Base-by-base conservation (phyloP, 2,888 invertebrate genomes). In the Ypsolopha scabrella region DNA sequence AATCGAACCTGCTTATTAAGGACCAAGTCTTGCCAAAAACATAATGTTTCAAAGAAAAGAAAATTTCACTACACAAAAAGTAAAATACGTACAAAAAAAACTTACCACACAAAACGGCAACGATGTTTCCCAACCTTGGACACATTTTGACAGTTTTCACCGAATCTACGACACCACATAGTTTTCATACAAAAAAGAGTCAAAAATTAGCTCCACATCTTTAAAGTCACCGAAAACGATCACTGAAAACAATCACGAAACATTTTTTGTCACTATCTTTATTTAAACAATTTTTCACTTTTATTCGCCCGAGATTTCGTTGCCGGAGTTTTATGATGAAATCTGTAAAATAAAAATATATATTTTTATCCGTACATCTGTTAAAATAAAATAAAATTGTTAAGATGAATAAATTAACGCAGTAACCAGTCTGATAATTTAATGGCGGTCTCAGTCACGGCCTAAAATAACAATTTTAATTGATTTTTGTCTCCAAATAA, bases 91-190 rank as follows among this genome's bases (percentile, higher is more conserved):
- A n/a, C n/a, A n/a, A n/a, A 53, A 50, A 46, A 45, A 49, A 76
- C 83, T 80, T 69, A 83, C 83, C 82, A 70, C 67, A 72, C 45
- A 75, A 63, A 54, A 69, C 60, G 53, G 61, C 65, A 55, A 78
- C 52, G 52, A 72, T 53, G 57, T 61, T 70, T 58, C 68, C 67
- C 57, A 74, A 60, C 66, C 75, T 75, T 68, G 74, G 72, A 77
- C 73, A 74, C 81, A 82, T 81, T 60, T 79, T 79, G 66, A 56
- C 57, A 58, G 52, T 62, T 57, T 48, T 58, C 60, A 52, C 57
- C 51, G 60, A 60, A 54, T 53, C 9, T 14, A 14, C 55, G 72
- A 76, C 71, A 64, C 67, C 68, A 75, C 78, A 80, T 80, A 76
- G 64, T 70, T 72, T 64, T 58, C 59, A 52, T 54, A 65, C 54